A percentile compares a stretch with the other conserved stretches of the same genome.
Conservation (phyloP, 2,888 invertebrate species). For the Dromius quadrimaculatus region DNA sequence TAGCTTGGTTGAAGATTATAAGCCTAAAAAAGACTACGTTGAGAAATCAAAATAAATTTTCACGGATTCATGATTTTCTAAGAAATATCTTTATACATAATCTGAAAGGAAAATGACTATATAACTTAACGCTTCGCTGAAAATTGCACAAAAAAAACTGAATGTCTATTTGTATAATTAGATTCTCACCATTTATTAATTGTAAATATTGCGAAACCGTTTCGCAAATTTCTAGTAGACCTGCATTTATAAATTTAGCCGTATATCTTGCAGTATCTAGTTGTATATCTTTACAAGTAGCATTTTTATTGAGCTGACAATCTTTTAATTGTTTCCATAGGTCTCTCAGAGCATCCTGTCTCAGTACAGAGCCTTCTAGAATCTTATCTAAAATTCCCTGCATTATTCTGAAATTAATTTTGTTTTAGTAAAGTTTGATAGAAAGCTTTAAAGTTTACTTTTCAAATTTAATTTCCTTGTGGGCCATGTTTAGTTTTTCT, state of each 20-base stretch:
- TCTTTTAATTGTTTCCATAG: slow-evolving; percentile 14
- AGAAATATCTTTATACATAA: too few relatives aligned
- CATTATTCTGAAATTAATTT: slow-evolving; percentile 25
- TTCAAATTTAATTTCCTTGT: slow-evolving; percentile 10
- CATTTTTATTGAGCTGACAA: neutral
- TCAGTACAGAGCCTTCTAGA: slow-evolving; percentile 12
- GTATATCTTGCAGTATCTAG: slow-evolving; percentile 31
- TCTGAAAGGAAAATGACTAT: neutral
- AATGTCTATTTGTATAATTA: neutral
- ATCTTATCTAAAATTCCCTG: slow-evolving; percentile 31
- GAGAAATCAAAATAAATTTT: too few relatives aligned
- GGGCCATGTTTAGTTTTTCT: slow-evolving; percentile 6
- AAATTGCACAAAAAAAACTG: neutral
- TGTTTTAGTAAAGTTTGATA: neutral
- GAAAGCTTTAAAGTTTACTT: neutral
- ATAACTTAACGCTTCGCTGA: slow-evolving; percentile 1
- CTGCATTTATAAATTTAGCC: slow-evolving; percentile 29
- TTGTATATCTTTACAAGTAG: slow-evolving; percentile 29
- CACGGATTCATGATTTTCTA: too few relatives aligned
- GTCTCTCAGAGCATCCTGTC: slow-evolving; percentile 13
- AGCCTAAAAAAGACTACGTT: too few relatives aligned
- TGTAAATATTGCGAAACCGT: slow-evolving; percentile 25
- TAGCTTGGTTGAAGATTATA: too few relatives aligned
- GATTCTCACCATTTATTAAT: slow-evolving; percentile 24
- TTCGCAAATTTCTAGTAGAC: slow-evolving; percentile 18